Base-by-base conservation (phyloP, 2,797 vertebrate species). In the Remorina albescens region DNA sequence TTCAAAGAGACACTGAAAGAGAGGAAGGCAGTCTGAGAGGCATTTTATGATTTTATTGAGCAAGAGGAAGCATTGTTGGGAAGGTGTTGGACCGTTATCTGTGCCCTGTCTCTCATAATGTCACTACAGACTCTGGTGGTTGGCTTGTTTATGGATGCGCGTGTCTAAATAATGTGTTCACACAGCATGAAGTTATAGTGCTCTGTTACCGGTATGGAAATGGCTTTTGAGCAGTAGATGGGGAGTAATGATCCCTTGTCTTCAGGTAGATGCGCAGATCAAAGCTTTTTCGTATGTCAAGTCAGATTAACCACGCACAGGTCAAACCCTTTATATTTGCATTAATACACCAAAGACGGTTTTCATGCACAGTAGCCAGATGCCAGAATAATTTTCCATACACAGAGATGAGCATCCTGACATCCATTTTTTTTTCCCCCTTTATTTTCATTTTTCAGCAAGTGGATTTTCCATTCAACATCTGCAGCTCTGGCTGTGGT, bases 41-140 rank as follows among this genome's bases (percentile, higher is more conserved):
- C 79, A 67, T 84, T 89, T 94, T 93, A 95, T 90, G 90, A 95
- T 94, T 95, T 95, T 94, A 94, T 94, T 91, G 92, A 89, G 80
- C 84, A 80, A 82, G 86, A 93, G 90, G 89, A 92, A 86, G 90
- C 83, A 67, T 91, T 89, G 80, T 84, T 85, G 82, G 72, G 79
- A 86, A 93, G 89, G 88, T 92, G 89, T 88, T 91, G 87, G 66
- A 92, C 73, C 46, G 76, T 63, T 80, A 86, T 88, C 83, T 72
- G 76, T 18, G 63, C 69, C 64, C 54, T 37, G 54, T 68, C 80
- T 83, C 83, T 81, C 44, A 74, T 85, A 83, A 74, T 60, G 71
- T 78, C 66, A 42, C 74, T 54, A 8, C 71, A 64, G 54, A 71
- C 65, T 49, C 51, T 49, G 64, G 32, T 19, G 64, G 70, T 55